Evolutionary conservation across 64 coral and sea anemone species (phyloP), one percentile per base, ranked within the genome.

Genomic region (Pocillopora damicornis): DNA sequence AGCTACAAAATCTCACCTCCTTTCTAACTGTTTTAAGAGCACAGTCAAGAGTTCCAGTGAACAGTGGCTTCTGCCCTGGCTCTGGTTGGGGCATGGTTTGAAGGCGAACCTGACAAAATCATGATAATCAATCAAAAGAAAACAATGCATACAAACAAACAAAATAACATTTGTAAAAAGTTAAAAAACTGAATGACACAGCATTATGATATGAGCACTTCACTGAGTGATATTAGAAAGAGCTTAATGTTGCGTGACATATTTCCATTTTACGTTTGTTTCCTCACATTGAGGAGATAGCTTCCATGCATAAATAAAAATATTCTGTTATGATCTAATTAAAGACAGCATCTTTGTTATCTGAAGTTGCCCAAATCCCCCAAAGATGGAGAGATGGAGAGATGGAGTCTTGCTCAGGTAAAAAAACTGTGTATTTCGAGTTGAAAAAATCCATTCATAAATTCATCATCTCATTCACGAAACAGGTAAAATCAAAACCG

Each of bases 31-130:
- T 96, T 62, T 92, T 89, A 9, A 80, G 35, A 10, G 91, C 94
- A 78, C 94, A 96, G 9, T 96, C 91, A 75, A 92, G 86, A 17
- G 91, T 92, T 57, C 94, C 90, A 64, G 82, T 62, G 59, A 92
- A 96, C 87, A 93, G 76, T 23, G 94, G 90, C 64, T 93, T 96
- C 63, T 90, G 87, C 12, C 94, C 94, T 3, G 94, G 94, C 35
- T 71, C 63, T 26, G 94, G 90, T 57, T 76, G 62, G 1, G 94
- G 76, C 94, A 92, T 92, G 23, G 94, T 96, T 83, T 96, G 94
- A 22, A 96, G 88, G 16, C 94, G 87, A 68, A 96, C 94, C 83
- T 96, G 75, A 10, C 67, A 66, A 2, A 51, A 51, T 51, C 7
- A 7, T 51, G 42, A 51, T 23, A 83, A 67, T 78, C 56, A 23